Percentiles rank a stretch among this genome's conserved stretches.
These are phyloP conservation scores for Malurus splendens DNA, from an alignment of 2,797 vertebrate species.

Conservation along the genomic window DNA sequence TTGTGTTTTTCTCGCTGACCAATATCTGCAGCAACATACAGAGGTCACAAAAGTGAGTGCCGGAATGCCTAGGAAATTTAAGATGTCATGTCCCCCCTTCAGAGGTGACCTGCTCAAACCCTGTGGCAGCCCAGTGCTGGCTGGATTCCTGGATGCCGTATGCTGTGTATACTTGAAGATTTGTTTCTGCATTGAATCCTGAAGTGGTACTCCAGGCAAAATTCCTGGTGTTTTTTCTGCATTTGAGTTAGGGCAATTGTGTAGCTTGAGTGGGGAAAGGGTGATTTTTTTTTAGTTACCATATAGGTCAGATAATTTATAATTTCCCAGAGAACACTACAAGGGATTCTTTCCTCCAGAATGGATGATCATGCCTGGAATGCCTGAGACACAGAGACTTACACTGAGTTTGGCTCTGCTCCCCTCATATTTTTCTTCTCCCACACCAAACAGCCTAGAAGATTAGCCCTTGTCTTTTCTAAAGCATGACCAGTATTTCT, in stretches of 20 bases:
- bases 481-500: conserved; percentile 5
- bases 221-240: background rate
- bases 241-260: background rate
- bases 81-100: rapidly evolving
- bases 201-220: background rate
- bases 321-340: background rate
- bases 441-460: background rate
- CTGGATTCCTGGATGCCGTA: background rate
- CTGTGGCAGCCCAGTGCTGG: background rate
- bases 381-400: background rate
- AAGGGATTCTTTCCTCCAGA: background rate
- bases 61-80: background rate
- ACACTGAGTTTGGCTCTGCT: background rate
- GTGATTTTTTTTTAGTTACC: background rate
- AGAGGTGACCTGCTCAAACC: background rate
- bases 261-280: background rate
- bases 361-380: background rate
- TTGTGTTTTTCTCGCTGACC: background rate
- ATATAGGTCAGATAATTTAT: background rate
- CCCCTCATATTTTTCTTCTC: background rate
- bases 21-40: rapidly evolving
- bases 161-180: background rate
- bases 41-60: background rate
- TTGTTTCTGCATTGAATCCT: background rate
- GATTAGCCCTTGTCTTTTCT: background rate